A percentile compares a stretch with the other conserved stretches of the same genome.
Conservation (phyloP, 2,113 vertebrate genomes). For the Microcebus jonahi region DNA sequence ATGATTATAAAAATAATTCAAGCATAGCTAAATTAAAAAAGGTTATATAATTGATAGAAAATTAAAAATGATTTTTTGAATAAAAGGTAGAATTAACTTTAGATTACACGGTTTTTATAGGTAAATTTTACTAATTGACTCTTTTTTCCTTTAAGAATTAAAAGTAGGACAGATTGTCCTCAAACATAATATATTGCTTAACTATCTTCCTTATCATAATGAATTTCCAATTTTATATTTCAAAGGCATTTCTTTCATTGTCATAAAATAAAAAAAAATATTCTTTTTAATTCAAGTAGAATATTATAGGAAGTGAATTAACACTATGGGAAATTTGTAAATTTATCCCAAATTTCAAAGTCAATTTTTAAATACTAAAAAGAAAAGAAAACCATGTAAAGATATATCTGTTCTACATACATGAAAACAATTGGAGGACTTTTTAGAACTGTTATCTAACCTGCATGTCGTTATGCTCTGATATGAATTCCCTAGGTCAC, state of each 20-base stretch:
- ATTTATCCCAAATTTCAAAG: neutral
- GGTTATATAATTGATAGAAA: neutral
- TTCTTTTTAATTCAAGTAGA: conserved; percentile 3
- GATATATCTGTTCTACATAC: neutral
- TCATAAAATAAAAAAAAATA: neutral
- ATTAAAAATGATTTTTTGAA: neutral
- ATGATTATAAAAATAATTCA: conserved; percentile 5
- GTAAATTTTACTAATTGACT: neutral
- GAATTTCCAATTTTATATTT: neutral
- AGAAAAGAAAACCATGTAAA: neutral
- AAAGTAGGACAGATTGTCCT: neutral
- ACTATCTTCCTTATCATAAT: neutral
- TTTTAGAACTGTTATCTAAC: neutral
- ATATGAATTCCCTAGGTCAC: neutral
- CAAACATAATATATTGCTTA: conserved; percentile 4
- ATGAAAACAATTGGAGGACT: neutral
- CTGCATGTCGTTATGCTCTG: neutral
- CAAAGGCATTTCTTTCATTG: neutral
- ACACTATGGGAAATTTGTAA: neutral
- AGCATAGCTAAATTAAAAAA: conserved; percentile 29
- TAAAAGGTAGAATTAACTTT: neutral
- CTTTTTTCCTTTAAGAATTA: neutral
- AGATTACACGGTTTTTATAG: neutral
- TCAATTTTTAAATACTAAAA: conserved; percentile 5
- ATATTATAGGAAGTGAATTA: neutral